Evolutionary conservation across 2,888 invertebrate genomes (phyloP), one percentile per base, ranked within the genome.

Genomic region (Drosophila picticornis): DNA sequence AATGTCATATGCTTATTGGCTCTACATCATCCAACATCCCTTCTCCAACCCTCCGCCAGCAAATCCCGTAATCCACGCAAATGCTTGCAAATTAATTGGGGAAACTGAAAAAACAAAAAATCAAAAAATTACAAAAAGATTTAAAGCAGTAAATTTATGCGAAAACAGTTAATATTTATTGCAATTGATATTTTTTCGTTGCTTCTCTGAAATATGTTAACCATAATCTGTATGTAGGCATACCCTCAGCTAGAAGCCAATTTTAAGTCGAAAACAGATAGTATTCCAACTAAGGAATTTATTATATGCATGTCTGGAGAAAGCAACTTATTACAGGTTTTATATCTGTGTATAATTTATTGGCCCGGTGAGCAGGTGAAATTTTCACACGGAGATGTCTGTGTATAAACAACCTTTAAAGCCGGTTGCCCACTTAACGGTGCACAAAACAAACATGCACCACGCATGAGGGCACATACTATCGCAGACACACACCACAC

Each of bases 1-100:
- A 83, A 86, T 83, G 67, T 75, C 71, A 76, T 84, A 87, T 84
- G 67, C 66, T 74, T 73, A 73, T 74, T 81, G 75, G 72, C 81
- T 68, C 50, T 50, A 32, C 40, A 38, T 9, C 29, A 9, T 11
- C 29, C 10, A n/a, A n/a, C n/a, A n/a, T n/a, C 36, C 7, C 11
- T 16, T 7, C 22, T 25, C 22, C 2, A 25, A 9, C 43, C 27
- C 25, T 13, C 10, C 31, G 19, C 25, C 22, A n/a, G 16, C 48
- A 36, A 36, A 25, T 51, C 48, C 36, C 46, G 36, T 83, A 80
- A 85, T 77, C 77, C 71, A 36, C 43, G 58, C 55, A 32, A 67
- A 38, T 52, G 71, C 63, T 38, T 58, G 68, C 70, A 88, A 84
- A 84, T 84, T 84, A 84, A 89, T 87, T 84, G 89, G 84, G 62